Evolutionary conservation across 2,113 vertebrate genomes (phyloP).

Genomic region (Sinocyclocheilus rhinocerous): DNA sequence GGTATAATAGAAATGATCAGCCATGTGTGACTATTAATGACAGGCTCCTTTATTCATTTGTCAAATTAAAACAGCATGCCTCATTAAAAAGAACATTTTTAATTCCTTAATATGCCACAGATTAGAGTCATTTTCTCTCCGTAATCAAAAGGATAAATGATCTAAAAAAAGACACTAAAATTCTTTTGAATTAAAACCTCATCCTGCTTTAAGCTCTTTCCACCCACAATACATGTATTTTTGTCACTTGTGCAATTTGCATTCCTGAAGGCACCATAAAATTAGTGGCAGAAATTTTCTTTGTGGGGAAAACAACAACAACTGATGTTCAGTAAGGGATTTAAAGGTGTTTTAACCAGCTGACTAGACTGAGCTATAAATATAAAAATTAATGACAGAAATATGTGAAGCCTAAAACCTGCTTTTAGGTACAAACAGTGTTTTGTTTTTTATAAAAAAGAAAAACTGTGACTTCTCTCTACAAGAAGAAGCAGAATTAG

Average conservation of each 20-base stretch:
- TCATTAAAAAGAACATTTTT: conserved; percentile 49
- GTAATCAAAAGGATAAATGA: conserved; percentile 54
- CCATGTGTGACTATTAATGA: conserved; percentile 47
- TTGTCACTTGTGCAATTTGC: conserved; percentile 48
- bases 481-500: neutral
- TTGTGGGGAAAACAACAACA: neutral
- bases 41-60: conserved; percentile 42
- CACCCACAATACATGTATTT: conserved; percentile 56
- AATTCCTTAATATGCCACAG: conserved; percentile 42
- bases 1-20: conserved; percentile 34
- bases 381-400: neutral
- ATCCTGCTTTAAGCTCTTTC: conserved; percentile 41
- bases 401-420: neutral
- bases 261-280: conserved; percentile 49
- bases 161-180: conserved; percentile 26
- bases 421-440: neutral
- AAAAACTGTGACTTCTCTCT: neutral
- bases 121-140: conserved; percentile 49
- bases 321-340: neutral
- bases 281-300: conserved; percentile 44
- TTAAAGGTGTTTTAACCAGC: neutral
- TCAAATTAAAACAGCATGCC: conserved; percentile 49
- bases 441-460: neutral
- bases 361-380: neutral
- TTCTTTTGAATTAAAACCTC: conserved; percentile 35